phyloP scores from a whole-genome alignment of 35 echinoderm and acorn worm species.

The Nesometra sesokonis region DNA sequence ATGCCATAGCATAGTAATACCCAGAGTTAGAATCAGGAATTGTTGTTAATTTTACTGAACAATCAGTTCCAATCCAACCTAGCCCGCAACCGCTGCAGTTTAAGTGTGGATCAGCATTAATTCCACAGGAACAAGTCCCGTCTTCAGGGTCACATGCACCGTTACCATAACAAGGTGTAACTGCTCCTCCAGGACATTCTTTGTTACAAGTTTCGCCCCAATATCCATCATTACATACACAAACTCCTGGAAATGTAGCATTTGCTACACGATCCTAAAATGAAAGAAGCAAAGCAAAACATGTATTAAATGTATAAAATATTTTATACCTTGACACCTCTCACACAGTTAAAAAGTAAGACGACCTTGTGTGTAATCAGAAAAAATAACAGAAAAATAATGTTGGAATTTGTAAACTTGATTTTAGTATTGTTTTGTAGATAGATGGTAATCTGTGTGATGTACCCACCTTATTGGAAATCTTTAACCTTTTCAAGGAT shows the following conservation, averaged over 20 bases:
- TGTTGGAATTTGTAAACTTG: no score
- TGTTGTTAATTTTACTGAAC: slow-evolving; percentile 36
- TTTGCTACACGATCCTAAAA: slow-evolving; percentile 2
- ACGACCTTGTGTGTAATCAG: no score
- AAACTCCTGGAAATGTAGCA: slow-evolving; percentile 17
- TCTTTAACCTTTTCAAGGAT: no score
- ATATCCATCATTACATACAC: slow-evolving; percentile 64
- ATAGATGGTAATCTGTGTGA: no score
- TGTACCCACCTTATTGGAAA: no score
- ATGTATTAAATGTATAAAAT: no score
- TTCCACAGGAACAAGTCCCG: slow-evolving; percentile 47
- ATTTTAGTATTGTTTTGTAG: no score
- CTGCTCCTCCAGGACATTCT: slow-evolving; percentile 66
- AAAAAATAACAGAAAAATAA: no score
- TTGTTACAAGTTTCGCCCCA: slow-evolving; percentile 66
- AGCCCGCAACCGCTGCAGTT: slow-evolving; percentile 50
- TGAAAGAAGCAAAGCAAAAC: not conserved
- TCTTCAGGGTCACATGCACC: slow-evolving; percentile 38
- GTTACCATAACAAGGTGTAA: slow-evolving; percentile 56
- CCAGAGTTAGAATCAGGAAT: not conserved
- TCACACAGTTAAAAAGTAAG: no score
- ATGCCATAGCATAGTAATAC: slow-evolving; percentile 29
- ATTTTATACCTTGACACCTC: no score
- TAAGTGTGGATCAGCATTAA: slow-evolving; percentile 19
- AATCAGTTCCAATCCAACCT: slow-evolving; percentile 51